Base-by-base conservation (phyloP, 2,113 vertebrate genomes). In the Pelecanoides urinatrix region DNA sequence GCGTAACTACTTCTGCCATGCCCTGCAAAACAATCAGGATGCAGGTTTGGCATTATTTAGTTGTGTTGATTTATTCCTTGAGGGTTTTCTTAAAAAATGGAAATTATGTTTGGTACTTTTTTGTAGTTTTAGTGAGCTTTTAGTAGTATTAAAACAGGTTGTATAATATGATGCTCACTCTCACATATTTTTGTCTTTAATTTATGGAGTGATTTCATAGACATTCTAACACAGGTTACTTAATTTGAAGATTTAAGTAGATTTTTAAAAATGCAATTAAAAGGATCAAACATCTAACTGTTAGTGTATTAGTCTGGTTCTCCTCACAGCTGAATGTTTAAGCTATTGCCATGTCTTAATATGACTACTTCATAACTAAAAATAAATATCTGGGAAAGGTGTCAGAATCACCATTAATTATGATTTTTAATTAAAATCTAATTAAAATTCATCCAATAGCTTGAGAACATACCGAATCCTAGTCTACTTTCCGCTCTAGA, bases 141-240 rank as follows among this genome's bases (percentile, higher is more conserved):
- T 45, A 42, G 20, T 91, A 18, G 56, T 83, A 74, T 38, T 81
- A 75, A 87, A 89, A 40, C 49, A 73, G 70, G 18, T 85, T 78
- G 30, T 89, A 68, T 73, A 94, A 79, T 68, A 61, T 8, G n/a
- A 55, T 86, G 47, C n/a, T 75, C 0, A 1, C 47, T 70, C 42
- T 40, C 27, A 32, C 11, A 10, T 71, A 10, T 23, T 92, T 94
- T 88, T 58, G n/a, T 56, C 23, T 86, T 44, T 74, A 79, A 94
- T 96, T 95, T 92, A 91, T 93, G 85, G 55, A 79, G 74, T 95
- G 68, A 90, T 79, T 96, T 95, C n/a, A 3, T 91, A 77, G 79
- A 44, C 55, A 18, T 53, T 86, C 80, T 89, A 86, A 89, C 88
- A 82, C 53, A 79, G 53, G 62, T 90, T 95, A 75, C 62, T 87